phyloP scores from a whole-genome alignment of 2,797 vertebrate species.

The Tarsius wallacei region DNA sequence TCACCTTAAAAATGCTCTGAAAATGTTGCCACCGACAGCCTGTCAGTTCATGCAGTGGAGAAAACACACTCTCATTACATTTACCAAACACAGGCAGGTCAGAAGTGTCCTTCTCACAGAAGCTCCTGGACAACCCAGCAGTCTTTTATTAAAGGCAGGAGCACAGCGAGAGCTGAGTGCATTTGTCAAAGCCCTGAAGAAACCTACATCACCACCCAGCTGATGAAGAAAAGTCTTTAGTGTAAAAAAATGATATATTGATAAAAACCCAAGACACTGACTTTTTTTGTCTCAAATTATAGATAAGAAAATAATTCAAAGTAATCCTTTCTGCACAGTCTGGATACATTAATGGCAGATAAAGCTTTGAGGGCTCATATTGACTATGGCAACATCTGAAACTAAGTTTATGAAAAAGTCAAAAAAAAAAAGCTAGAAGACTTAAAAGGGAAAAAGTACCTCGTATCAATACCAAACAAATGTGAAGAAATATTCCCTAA shows the following conservation, averaged over 20 bases:
- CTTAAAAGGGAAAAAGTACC: not conserved
- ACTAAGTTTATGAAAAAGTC: not conserved
- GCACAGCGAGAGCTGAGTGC: accelerated
- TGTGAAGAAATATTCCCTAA: not conserved
- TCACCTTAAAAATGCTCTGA: not conserved
- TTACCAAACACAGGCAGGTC: not conserved
- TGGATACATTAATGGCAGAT: not conserved
- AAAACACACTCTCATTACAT: not conserved
- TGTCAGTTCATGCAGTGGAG: not conserved
- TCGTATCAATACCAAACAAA: not conserved
- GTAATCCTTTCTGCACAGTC: conserved; percentile 13
- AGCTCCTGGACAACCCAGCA: not conserved
- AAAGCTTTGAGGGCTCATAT: not conserved
- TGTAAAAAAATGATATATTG: not conserved
- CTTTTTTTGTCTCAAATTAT: not conserved
- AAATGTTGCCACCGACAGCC: not conserved
- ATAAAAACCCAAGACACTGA: not conserved
- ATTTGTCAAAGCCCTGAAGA: not conserved
- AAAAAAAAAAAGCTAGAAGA: not conserved
- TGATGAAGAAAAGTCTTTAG: not conserved
- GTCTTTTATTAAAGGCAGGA: not conserved
- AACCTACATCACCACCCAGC: not conserved
- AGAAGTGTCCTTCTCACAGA: not conserved
- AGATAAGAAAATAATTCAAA: not conserved
- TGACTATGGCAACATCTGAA: not conserved